Evolutionary conservation across 2,888 invertebrate species (phyloP).

Genomic region (Eurois occulta): DNA sequence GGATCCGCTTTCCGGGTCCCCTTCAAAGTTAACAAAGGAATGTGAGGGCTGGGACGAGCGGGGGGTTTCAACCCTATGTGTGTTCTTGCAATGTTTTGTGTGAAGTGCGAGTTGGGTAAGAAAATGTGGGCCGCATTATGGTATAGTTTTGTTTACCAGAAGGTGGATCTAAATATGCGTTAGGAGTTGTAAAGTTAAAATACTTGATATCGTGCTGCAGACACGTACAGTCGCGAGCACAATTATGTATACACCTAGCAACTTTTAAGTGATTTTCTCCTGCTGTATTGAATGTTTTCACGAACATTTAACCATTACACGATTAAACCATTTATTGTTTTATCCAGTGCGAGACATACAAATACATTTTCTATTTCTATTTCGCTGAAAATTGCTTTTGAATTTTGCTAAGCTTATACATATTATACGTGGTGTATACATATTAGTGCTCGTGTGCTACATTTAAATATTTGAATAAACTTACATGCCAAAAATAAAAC

Average conservation of each 20-base stretch:
- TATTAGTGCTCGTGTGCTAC: neutral
- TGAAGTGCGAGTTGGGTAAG: constrained; percentile 31
- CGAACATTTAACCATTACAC: no score
- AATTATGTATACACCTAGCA: no score
- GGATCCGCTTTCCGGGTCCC: constrained; percentile 43
- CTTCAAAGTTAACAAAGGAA: constrained; percentile 58
- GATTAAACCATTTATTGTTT: no score
- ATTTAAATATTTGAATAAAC: neutral
- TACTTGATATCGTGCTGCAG: no score
- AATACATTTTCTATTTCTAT: no score
- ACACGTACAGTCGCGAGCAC: no score
- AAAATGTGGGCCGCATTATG: constrained; percentile 15
- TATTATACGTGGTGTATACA: neutral
- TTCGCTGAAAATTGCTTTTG: neutral
- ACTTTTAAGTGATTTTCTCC: no score
- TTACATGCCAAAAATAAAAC: neutral
- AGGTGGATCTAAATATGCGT: no score
- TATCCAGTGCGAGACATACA: no score
- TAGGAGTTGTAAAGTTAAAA: no score
- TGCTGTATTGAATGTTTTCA: no score
- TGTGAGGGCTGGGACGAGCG: constrained; percentile 23
- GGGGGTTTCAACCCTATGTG: constrained; percentile 25
- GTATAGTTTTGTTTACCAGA: neutral
- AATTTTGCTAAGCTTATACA: neutral
- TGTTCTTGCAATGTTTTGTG: constrained; percentile 26